A percentile compares a stretch with the other conserved stretches of the same genome.
phyloP scores from a whole-genome alignment of 2,113 vertebrate genomes.

The Larimichthys polyactis region DNA sequence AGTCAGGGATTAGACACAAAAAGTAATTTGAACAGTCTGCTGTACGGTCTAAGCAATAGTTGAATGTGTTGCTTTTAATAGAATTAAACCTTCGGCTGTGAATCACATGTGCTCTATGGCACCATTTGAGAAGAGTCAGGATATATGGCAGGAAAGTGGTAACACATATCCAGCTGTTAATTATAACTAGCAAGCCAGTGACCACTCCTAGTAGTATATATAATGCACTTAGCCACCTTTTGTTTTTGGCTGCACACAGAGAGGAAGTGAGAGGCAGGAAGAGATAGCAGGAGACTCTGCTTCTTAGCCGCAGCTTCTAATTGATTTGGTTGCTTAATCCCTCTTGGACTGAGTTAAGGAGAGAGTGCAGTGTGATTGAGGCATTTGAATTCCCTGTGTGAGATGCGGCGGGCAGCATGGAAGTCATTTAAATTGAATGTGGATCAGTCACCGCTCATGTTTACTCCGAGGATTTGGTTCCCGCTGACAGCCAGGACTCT shows the following conservation, averaged over 20 bases:
- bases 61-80: constrained; percentile 52
- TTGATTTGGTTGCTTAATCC: constrained; percentile 84
- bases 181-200: constrained; percentile 47
- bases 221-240: constrained; percentile 55
- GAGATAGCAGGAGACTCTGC: constrained; percentile 55
- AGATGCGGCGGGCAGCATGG: constrained; percentile 41
- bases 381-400: constrained; percentile 70
- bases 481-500: constrained; percentile 53
- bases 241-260: constrained; percentile 48
- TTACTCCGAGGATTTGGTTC: constrained; percentile 73
- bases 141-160: constrained; percentile 10
- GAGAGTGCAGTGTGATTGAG: constrained; percentile 73
- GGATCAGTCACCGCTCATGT: constrained; percentile 71
- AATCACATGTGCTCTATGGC: neutral
- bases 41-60: constrained; percentile 30
- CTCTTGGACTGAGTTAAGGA: constrained; percentile 70
- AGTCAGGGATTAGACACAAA: constrained; percentile 53
- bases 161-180: constrained; percentile 48
- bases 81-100: constrained; percentile 50
- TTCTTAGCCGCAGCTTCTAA: constrained; percentile 76
- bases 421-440: constrained; percentile 79
- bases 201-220: constrained; percentile 40
- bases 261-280: constrained; percentile 47
- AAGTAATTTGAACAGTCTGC: constrained; percentile 40
- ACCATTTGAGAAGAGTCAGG: constrained; percentile 4